Percentiles rank a stretch among this genome's conserved stretches.
Conservation (phyloP, 2,888 invertebrate species). For the Epirrhoe tristata region DNA sequence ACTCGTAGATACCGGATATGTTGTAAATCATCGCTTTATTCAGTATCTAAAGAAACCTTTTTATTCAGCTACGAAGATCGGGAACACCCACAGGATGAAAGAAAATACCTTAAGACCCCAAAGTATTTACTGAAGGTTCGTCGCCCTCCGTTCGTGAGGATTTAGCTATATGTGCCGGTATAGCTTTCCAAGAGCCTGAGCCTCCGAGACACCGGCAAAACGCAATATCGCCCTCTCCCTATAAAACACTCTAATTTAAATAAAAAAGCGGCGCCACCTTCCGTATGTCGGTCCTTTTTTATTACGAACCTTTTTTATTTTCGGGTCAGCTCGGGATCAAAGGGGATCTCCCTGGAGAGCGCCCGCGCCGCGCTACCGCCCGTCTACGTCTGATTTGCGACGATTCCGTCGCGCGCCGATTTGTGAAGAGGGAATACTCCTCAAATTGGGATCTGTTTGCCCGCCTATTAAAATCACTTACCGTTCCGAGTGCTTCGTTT, state of each 20-base stretch:
- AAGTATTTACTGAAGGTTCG: constrained; percentile 69
- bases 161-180: constrained; percentile 67
- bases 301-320: constrained; percentile 85
- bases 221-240: constrained; percentile 84
- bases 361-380: constrained; percentile 56
- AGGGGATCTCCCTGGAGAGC: constrained; percentile 80
- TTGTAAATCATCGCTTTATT: constrained; percentile 50
- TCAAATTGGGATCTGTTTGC: constrained; percentile 80
- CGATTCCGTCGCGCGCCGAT: constrained; percentile 79
- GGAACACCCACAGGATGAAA: constrained; percentile 58
- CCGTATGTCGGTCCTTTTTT: constrained; percentile 85
- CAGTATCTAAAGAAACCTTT: constrained; percentile 47
- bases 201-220: constrained; percentile 80
- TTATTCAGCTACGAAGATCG: constrained; percentile 53
- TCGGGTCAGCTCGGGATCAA: constrained; percentile 85
- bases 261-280: constrained; percentile 86
- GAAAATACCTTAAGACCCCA: constrained; percentile 61
- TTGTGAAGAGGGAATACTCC: constrained; percentile 82
- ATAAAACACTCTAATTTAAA: constrained; percentile 86
- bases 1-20: constrained; percentile 37
- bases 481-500: constrained; percentile 64
- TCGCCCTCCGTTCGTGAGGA: constrained; percentile 60
- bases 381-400: constrained; percentile 80
- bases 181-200: constrained; percentile 74
- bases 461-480: constrained; percentile 83